Evolutionary conservation across 2,888 invertebrate species (phyloP).

Genomic region (Meteorus colon): DNA sequence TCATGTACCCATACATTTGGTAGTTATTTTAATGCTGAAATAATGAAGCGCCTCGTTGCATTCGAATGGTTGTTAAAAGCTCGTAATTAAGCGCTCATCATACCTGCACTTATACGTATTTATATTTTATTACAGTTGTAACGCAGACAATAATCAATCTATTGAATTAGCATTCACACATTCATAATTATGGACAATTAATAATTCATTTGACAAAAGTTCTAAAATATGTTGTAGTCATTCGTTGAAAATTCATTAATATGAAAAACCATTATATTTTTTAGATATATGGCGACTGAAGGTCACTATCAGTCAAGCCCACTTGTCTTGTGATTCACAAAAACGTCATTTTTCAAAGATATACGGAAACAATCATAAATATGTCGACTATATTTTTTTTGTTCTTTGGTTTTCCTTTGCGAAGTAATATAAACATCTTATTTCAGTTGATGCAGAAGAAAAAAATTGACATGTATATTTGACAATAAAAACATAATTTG

Average conservation of each 20-base stretch:
- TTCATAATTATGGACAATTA: too few species aligned
- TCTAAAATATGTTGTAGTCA: too few species aligned
- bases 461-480: neutral
- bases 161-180: neutral
- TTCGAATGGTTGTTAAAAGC: conserved; percentile 51
- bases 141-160: neutral
- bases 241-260: too few species aligned
- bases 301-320: too few species aligned
- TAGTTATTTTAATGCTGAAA: conserved; percentile 62
- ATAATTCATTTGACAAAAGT: too few species aligned
- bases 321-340: too few species aligned
- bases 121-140: neutral
- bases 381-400: too few species aligned
- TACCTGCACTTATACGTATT: neutral
- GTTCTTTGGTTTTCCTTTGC: neutral
- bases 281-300: too few species aligned
- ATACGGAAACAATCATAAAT: too few species aligned
- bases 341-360: too few species aligned
- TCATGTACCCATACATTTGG: conserved; percentile 34
- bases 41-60: conserved; percentile 60
- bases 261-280: too few species aligned
- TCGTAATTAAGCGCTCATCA: conserved; percentile 51
- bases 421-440: neutral
- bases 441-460: neutral
- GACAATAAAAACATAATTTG: neutral